Conservation (phyloP, 1,140 invertebrate genomes). For the Limonius californicus region DNA sequence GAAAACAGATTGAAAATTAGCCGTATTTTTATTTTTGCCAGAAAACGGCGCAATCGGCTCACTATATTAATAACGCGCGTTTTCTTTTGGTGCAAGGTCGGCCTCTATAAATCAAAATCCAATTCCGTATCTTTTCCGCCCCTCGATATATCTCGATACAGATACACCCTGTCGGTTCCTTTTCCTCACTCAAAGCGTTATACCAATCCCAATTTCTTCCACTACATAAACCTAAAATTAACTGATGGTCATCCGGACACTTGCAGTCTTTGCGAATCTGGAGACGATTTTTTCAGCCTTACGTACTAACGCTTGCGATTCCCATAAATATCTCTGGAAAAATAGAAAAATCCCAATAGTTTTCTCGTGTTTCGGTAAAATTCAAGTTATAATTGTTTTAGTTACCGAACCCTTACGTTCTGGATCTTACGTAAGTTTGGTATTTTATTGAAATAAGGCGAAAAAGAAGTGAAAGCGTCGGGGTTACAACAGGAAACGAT, state of each 20-base stretch:
- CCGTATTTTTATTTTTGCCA: slow-evolving; percentile 1
- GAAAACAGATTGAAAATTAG: slow-evolving; percentile 41
- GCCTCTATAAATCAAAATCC: slow-evolving; percentile 20
- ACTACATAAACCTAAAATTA: slow-evolving; percentile 15
- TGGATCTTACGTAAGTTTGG: too few relatives aligned
- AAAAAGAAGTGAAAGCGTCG: too few relatives aligned
- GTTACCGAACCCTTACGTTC: too few relatives aligned
- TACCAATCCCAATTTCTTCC: slow-evolving; percentile 18
- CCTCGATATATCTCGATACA: slow-evolving; percentile 23
- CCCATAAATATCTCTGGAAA: too few relatives aligned
- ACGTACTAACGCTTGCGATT: too few relatives aligned
- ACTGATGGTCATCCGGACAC: slow-evolving; percentile 4
- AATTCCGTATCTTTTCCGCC: slow-evolving; percentile 23
- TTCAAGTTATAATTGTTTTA: too few relatives aligned
- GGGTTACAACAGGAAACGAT: too few relatives aligned
- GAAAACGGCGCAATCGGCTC: neutral
- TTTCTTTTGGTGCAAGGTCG: neutral
- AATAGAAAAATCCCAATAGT: too few relatives aligned
- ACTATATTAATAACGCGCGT: neutral
- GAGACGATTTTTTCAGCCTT: neutral
- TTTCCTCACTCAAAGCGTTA: slow-evolving; percentile 15
- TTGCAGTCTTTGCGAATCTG: neutral
- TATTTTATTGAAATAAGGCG: too few relatives aligned
- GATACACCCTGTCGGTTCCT: slow-evolving; percentile 11
- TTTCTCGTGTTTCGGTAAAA: too few relatives aligned